Percentiles rank a stretch among this genome's conserved stretches.
phyloP scores from a whole-genome alignment of 2,797 vertebrate genomes.

The Salmo trutta region DNA sequence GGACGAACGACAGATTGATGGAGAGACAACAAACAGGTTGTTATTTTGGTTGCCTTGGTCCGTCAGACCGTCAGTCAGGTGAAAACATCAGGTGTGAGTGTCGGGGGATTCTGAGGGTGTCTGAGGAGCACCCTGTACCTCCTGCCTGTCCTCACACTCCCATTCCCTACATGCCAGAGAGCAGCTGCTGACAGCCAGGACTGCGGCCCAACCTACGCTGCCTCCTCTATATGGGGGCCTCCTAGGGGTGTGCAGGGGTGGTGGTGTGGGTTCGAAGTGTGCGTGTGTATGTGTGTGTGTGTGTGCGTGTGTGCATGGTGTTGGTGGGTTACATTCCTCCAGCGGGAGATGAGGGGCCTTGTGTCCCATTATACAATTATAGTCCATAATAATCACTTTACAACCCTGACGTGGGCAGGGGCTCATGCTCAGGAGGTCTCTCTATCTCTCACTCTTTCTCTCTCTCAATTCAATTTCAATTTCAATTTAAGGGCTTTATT shows the following conservation, averaged over 20 bases:
- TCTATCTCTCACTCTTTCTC: not conserved
- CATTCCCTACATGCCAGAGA: slow-evolving; percentile 78
- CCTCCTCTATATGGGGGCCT: slow-evolving; percentile 43
- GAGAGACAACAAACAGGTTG: slow-evolving; percentile 7
- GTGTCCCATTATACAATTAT: slow-evolving; percentile 50
- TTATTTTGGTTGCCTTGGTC: slow-evolving; percentile 38
- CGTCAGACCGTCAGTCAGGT: slow-evolving; percentile 43
- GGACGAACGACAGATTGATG: not conserved
- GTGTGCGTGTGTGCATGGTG: not conserved
- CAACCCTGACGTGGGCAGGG: slow-evolving; percentile 49
- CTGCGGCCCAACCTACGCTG: slow-evolving; percentile 22
- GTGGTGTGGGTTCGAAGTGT: slow-evolving; percentile 23
- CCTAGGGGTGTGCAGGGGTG: slow-evolving; percentile 61
- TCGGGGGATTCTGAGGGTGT: slow-evolving; percentile 64
- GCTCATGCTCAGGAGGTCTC: slow-evolving; percentile 56
- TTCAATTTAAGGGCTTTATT: no score
- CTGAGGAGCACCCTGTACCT: slow-evolving; percentile 63
- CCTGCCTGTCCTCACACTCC: slow-evolving; percentile 74
- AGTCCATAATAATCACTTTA: slow-evolving; percentile 73
- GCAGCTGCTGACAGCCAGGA: slow-evolving; percentile 78
- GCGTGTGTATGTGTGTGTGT: not conserved
- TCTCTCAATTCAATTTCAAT: not conserved
- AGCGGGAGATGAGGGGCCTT: slow-evolving; percentile 16
- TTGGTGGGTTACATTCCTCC: slow-evolving; percentile 56
- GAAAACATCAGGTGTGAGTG: slow-evolving; percentile 68